Evolutionary conservation across 2,888 invertebrate genomes (phyloP).

Genomic region (Scaptomyza reducta): DNA sequence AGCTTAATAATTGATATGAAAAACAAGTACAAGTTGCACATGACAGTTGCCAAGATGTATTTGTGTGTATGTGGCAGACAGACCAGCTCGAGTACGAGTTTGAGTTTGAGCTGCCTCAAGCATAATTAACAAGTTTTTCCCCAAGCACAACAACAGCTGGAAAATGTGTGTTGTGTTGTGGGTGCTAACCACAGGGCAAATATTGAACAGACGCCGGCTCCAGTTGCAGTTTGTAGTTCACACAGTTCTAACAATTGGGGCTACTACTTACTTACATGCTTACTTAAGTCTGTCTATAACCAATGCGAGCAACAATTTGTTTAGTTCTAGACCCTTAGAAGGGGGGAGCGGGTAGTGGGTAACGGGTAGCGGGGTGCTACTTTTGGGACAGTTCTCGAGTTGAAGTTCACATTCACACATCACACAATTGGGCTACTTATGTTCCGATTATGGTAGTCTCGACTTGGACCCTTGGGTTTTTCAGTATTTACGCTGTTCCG

Average conservation of each 20-base stretch:
- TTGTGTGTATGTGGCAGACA: constrained; percentile 13
- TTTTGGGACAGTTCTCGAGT: constrained; percentile 38
- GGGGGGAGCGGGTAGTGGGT: no score
- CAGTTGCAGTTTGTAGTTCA: constrained; percentile 67
- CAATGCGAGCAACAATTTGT: constrained; percentile 5
- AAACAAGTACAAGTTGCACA: constrained; percentile 67
- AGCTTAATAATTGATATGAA: constrained; percentile 79
- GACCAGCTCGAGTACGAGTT: neutral
- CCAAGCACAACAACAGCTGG: constrained; percentile 25
- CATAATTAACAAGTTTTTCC: constrained; percentile 75
- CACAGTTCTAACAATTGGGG: constrained; percentile 48
- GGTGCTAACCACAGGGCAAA: constrained; percentile 60
- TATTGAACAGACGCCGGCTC: constrained; percentile 59
- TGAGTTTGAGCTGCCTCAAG: constrained; percentile 33
- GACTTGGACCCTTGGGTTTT: constrained; percentile 23
- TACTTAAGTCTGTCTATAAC: neutral
- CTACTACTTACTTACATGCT: constrained; percentile 2
- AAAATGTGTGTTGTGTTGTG: constrained; percentile 51
- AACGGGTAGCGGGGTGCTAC: neutral
- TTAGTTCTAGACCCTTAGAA: constrained; percentile 8
- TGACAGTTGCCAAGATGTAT: constrained; percentile 59
- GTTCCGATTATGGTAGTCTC: constrained; percentile 52
- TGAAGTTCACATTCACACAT: constrained; percentile 46
- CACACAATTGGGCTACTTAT: constrained; percentile 65
- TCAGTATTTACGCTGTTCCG: constrained; percentile 3